These are phyloP conservation scores for Rhincodon typus DNA, from an alignment of 2,797 vertebrate species.

Conservation along the genomic window DNA sequence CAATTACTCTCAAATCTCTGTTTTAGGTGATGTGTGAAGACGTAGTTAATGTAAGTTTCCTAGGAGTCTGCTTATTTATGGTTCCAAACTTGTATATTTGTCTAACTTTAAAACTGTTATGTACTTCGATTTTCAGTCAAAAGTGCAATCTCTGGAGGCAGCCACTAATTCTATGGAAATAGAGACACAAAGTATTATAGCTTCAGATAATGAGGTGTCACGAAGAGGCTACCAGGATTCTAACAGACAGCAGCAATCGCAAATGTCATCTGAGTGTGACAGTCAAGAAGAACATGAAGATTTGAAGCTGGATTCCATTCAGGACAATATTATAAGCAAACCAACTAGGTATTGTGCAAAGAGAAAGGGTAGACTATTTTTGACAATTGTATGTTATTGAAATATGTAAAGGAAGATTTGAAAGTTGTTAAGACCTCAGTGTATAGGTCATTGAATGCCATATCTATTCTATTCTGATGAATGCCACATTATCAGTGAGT, in stretches of 20 bases:
- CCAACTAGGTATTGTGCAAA: constrained; percentile 57
- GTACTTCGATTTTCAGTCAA: neutral
- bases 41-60: neutral
- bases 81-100: neutral
- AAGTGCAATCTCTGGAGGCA: neutral
- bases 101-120: neutral
- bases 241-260: constrained; percentile 37
- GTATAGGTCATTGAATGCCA: no score
- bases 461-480: neutral
- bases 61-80: neutral
- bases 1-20: neutral
- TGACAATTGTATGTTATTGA: neutral
- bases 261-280: constrained; percentile 37
- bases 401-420: neutral
- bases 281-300: constrained; percentile 38
- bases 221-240: constrained; percentile 19
- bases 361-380: neutral
- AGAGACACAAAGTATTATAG: constrained; percentile 37
- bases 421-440: neutral
- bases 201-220: constrained; percentile 37
- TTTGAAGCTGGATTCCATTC: constrained; percentile 42
- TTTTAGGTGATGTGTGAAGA: neutral
- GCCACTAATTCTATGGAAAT: constrained; percentile 35
- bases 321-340: constrained; percentile 49
- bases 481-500: neutral